A percentile compares a stretch with the other conserved stretches of the same genome.
Evolutionary conservation across 2,113 vertebrate genomes (phyloP).

Genomic region (Meles meles): DNA sequence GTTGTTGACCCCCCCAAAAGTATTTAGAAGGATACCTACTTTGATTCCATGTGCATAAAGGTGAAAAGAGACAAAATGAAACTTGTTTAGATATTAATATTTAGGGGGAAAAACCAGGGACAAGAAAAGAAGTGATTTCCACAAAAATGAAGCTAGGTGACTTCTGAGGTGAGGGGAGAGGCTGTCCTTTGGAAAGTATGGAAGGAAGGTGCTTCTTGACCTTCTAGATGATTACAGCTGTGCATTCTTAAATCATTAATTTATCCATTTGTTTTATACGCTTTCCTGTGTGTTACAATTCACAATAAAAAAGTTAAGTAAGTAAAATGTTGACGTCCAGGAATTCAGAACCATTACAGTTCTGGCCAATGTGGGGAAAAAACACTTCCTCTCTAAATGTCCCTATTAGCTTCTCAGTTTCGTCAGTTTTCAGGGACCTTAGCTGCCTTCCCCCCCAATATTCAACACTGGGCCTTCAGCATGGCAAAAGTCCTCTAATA

Average conservation of each 20-base stretch:
- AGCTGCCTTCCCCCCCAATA: background rate
- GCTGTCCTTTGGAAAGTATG: background rate
- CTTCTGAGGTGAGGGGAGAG: background rate
- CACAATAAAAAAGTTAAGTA: constrained; percentile 20
- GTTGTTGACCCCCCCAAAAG: background rate
- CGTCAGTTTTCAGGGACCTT: background rate
- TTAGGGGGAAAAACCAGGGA: background rate
- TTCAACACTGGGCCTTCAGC: background rate
- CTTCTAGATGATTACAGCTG: background rate
- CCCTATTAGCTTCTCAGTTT: background rate
- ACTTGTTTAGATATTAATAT: background rate
- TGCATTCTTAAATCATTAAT: background rate
- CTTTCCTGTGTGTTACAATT: background rate
- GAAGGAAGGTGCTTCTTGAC: background rate
- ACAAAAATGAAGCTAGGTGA: background rate
- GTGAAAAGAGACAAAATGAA: constrained; percentile 2
- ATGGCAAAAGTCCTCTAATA: background rate
- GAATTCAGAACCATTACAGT: constrained; percentile 6
- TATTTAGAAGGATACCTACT: background rate
- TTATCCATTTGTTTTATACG: background rate
- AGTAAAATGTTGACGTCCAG: background rate
- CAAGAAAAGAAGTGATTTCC: constrained; percentile 8
- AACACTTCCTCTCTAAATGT: background rate
- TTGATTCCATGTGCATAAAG: background rate
- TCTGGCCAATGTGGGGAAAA: background rate